Conservation (phyloP, 2,888 invertebrate genomes). For the Oligia latruncula region DNA sequence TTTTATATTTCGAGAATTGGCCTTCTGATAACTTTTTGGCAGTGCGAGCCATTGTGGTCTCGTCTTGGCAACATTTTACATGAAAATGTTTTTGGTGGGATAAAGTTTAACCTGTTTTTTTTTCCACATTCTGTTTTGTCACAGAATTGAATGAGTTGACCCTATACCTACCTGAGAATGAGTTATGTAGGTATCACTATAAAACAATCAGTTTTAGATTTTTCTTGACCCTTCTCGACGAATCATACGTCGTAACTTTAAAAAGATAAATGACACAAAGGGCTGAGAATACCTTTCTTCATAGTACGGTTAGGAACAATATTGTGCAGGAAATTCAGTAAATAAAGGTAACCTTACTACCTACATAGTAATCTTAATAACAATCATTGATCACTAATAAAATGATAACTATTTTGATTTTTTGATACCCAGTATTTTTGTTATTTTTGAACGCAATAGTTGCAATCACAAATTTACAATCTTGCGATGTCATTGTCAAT, state of each 20-base stretch:
- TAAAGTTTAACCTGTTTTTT: no score
- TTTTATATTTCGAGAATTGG: no score
- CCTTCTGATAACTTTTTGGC: no score
- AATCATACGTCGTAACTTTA: background rate
- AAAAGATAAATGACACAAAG: background rate
- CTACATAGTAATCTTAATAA: no score
- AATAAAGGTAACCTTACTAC: background rate
- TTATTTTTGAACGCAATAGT: constrained; percentile 44
- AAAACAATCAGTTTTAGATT: background rate
- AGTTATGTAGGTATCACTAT: background rate
- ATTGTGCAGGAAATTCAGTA: background rate
- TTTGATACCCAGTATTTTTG: background rate
- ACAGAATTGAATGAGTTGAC: no score
- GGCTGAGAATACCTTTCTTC: background rate
- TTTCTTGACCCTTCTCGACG: background rate
- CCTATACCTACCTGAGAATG: background rate
- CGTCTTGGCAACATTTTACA: no score
- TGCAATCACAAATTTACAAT: background rate
- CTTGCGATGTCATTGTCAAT: constrained; percentile 28
- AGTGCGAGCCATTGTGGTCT: no score
- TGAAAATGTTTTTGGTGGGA: no score
- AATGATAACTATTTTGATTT: background rate
- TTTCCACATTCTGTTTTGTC: no score
- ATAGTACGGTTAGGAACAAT: background rate
- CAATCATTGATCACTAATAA: background rate